Percentiles rank a stretch among this genome's conserved stretches.
Conservation (phyloP, 2,797 vertebrate species). For the Aldrovandia affinis region DNA sequence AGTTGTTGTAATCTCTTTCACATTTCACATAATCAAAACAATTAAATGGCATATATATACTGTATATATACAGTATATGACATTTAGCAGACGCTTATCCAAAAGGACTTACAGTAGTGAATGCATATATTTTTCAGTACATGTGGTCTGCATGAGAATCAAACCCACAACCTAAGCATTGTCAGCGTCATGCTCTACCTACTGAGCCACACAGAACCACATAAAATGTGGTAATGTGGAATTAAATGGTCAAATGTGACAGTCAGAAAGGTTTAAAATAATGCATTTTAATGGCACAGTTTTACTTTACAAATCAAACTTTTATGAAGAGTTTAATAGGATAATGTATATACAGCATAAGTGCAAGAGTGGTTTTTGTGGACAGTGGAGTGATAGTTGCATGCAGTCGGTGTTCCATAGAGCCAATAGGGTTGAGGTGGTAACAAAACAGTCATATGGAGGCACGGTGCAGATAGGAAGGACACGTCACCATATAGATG, state of each 20-base stretch:
- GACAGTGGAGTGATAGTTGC: constrained; percentile 60
- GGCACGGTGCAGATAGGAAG: background rate
- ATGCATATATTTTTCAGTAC: no score
- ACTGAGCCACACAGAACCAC: no score
- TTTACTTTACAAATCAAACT: constrained; percentile 50
- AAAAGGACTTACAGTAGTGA: no score
- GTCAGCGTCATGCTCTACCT: no score
- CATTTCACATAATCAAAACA: background rate
- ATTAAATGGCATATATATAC: background rate
- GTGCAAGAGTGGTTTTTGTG: constrained; percentile 52
- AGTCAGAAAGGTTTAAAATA: constrained; percentile 33
- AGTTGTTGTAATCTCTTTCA: no score
- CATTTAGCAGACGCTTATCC: no score
- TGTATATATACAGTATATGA: no score
- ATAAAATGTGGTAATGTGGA: no score
- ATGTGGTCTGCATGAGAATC: no score
- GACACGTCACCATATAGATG: constrained; percentile 77
- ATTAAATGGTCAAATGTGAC: background rate
- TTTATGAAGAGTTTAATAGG: constrained; percentile 63
- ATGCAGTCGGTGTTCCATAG: constrained; percentile 65
- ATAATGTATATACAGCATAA: constrained; percentile 66
- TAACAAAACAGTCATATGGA: constrained; percentile 55
- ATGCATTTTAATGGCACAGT: constrained; percentile 56
- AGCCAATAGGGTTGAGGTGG: constrained; percentile 44
- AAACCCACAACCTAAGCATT: no score